Percentiles rank a stretch among this genome's conserved stretches.
Conservation (phyloP, 2,888 invertebrate genomes). For the Nemotelus pantherinus region DNA sequence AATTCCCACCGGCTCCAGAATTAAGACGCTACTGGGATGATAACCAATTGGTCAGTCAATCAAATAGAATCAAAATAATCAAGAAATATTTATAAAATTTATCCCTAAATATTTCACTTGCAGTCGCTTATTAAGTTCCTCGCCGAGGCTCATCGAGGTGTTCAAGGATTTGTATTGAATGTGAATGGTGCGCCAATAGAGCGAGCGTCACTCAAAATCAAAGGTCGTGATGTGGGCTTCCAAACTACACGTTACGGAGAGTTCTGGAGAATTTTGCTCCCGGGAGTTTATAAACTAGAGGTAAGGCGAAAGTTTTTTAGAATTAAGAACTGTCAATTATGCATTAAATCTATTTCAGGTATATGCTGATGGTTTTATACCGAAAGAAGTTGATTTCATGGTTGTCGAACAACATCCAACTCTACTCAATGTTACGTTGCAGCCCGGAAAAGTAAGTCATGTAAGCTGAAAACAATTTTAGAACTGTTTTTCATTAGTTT, state of each 20-base stretch:
- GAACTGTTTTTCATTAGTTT: neutral
- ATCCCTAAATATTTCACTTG: conserved; percentile 22
- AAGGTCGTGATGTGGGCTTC: conserved; percentile 84
- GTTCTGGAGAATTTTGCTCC: conserved; percentile 91
- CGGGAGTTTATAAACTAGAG: conserved; percentile 86
- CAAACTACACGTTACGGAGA: conserved; percentile 91
- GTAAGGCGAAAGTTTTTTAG: conserved; percentile 66
- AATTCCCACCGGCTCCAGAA: conserved; percentile 85
- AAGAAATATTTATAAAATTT: neutral
- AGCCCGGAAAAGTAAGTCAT: conserved; percentile 75
- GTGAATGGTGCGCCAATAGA: conserved; percentile 81
- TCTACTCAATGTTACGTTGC: conserved; percentile 82
- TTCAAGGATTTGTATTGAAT: conserved; percentile 87
- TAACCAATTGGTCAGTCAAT: conserved; percentile 76
- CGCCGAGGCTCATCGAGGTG: conserved; percentile 87
- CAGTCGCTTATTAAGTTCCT: conserved; percentile 84
- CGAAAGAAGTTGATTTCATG: conserved; percentile 85
- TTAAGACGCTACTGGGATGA: conserved; percentile 88
- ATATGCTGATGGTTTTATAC: conserved; percentile 84
- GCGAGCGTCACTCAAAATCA: conserved; percentile 80
- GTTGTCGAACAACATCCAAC: conserved; percentile 88
- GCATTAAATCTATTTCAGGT: conserved; percentile 67
- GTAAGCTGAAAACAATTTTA: neutral
- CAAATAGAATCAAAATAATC: conserved; percentile 34
- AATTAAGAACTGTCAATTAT: neutral